Evolutionary conservation across 2,888 invertebrate species (phyloP).

Genomic region (Apeira syringaria): DNA sequence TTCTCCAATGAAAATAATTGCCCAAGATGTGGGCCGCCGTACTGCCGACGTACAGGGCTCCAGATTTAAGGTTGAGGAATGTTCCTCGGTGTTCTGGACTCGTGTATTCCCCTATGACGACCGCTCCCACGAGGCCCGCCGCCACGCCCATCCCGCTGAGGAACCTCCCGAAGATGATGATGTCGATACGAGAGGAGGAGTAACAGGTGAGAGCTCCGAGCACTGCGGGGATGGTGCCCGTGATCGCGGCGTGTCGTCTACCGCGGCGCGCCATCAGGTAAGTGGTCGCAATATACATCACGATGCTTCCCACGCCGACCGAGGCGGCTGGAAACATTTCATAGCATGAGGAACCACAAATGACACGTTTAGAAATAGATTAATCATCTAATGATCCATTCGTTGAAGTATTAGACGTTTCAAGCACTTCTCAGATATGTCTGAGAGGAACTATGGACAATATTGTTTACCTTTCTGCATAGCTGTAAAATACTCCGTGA

Average conservation of each 20-base stretch:
- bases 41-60: constrained; percentile 27
- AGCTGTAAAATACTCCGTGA: no score
- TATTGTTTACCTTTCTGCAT: no score
- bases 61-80: constrained; percentile 37
- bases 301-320: background rate
- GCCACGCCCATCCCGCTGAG: constrained; percentile 32
- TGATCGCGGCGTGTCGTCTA: constrained; percentile 8
- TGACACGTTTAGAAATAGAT: no score
- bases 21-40: constrained; percentile 35
- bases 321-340: background rate
- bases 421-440: no score
- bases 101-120: constrained; percentile 40
- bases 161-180: constrained; percentile 37
- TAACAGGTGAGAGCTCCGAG: constrained; percentile 37
- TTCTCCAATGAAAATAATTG: constrained; percentile 37
- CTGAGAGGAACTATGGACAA: no score
- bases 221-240: constrained; percentile 23
- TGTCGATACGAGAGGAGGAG: constrained; percentile 31
- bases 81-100: constrained; percentile 37
- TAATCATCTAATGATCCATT: no score
- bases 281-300: background rate
- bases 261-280: constrained; percentile 11
- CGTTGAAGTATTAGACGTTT: no score
- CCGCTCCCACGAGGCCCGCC: constrained; percentile 31
- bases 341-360: no score